Base-by-base conservation (phyloP, 2,888 invertebrate genomes). In the Chrysolina americana region DNA sequence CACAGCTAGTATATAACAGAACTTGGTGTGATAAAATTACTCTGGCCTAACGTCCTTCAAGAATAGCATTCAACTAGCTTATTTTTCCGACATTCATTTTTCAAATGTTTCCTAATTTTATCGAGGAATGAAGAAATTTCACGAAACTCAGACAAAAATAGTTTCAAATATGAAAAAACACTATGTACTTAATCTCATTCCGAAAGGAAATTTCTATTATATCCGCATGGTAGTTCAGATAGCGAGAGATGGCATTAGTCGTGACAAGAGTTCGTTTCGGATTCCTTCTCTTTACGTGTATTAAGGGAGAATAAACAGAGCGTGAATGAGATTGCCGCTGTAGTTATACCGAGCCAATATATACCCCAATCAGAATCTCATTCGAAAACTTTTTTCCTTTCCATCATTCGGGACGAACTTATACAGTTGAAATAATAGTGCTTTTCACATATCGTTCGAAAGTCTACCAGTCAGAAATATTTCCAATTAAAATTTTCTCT, bases 271-370 rank as follows among this genome's bases (percentile, higher is more conserved):
- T 75, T 64, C 50, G 74, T 68, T 71, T 53, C 53, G 4, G 69
- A 78, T 73, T 79, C 76, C 78, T 75, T 75, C 76, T 81, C 80
- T 81, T 81, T 81, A 80, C 78, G 78, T 80, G 80, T 80, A 78
- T 77, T 77, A 77, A 65, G 41, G 63, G 77, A 73, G 75, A 76
- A 79, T 83, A 85, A 85, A 82, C 85, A 84, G 85, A 85, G 85
- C 85, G 85, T 86, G 80, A 86, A 86, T 80, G 81, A 82, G 85
- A 85, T 86, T 85, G 82, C 78, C 76, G 77, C 63, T 65, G 68
- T 70, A 71, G 69, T 74, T 44, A 65, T 53, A 41, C 56, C 36
- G 56, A 71, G 71, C 71, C 71, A 48, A 48, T 48, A 44, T 48
- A 50, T 56, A 65, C 48, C 65, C 71, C 41, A 53, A 17, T 59